Percentiles rank a stretch among this genome's conserved stretches.
Conservation (phyloP, 92 coral and sea anemone genomes). For the Zoanthus gigantus region DNA sequence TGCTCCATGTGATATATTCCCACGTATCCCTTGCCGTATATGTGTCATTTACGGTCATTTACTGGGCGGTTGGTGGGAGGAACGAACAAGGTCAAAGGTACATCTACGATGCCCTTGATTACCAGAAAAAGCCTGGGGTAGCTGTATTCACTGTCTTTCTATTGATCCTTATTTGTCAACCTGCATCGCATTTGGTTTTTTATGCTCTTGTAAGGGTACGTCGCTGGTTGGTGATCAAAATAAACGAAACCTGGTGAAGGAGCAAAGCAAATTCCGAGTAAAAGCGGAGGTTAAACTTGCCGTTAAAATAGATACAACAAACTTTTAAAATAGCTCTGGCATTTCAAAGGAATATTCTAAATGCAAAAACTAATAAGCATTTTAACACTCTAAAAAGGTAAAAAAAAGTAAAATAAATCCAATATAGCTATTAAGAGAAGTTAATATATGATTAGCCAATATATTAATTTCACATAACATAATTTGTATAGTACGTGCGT, state of each 20-base stretch:
- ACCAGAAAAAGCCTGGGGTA: conserved; percentile 66
- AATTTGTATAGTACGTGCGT: too few relatives aligned
- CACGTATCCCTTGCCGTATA: conserved; percentile 74
- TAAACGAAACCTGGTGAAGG: conserved; percentile 41
- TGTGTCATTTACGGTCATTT: conserved; percentile 84
- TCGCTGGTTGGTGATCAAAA: conserved; percentile 72
- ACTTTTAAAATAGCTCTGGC: too few relatives aligned
- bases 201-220: conserved; percentile 70
- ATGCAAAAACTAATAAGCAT: too few relatives aligned
- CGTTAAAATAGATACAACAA: too few relatives aligned
- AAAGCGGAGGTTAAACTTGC: too few relatives aligned
- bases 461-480: too few relatives aligned
- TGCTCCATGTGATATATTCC: conserved; percentile 84
- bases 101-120: conserved; percentile 79
- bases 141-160: conserved; percentile 73
- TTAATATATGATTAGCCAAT: too few relatives aligned
- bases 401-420: too few relatives aligned
- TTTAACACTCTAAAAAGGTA: too few relatives aligned
- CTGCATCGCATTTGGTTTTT: conserved; percentile 64
- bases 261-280: background rate
- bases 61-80: conserved; percentile 90
- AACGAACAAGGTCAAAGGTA: conserved; percentile 63
- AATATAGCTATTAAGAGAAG: too few relatives aligned
- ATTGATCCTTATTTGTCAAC: conserved; percentile 63
- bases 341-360: too few relatives aligned